phyloP scores from a whole-genome alignment of 2,797 vertebrate species.

The Apodemus agrarius region DNA sequence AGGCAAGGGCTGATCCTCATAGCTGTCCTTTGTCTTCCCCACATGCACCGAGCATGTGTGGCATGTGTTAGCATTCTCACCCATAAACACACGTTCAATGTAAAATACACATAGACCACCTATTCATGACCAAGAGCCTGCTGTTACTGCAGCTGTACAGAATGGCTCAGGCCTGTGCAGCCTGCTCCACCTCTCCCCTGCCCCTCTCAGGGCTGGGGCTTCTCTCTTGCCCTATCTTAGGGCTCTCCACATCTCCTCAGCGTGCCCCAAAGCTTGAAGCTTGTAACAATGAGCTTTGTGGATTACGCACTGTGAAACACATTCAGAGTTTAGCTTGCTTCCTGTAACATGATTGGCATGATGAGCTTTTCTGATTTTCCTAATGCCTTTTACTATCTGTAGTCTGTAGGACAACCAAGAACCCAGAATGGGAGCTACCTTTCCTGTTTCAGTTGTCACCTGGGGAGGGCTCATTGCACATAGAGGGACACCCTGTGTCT shows the following conservation, averaged over 20 bases:
- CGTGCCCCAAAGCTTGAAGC: neutral
- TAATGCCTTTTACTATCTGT: neutral
- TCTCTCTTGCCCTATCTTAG: neutral
- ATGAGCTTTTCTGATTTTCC: neutral
- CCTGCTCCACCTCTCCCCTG: neutral
- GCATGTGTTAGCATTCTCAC: neutral
- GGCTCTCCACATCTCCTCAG: neutral
- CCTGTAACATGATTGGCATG: fast-evolving
- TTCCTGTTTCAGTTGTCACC: fast-evolving
- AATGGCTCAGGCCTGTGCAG: neutral
- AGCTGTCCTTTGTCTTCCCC: neutral
- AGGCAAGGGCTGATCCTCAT: neutral
- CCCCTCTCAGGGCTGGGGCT: neutral
- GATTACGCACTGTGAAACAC: neutral
- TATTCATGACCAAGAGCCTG: neutral
- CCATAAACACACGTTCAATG: neutral
- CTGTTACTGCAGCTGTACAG: fast-evolving
- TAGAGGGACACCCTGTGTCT: neutral
- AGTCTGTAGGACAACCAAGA: fast-evolving
- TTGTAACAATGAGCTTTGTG: neutral
- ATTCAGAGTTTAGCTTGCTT: neutral
- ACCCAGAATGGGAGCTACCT: neutral
- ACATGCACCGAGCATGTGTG: neutral
- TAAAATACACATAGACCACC: neutral
- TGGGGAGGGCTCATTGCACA: neutral